Conservation (phyloP, 1,140 invertebrate genomes). For the Drosophila mauritiana region DNA sequence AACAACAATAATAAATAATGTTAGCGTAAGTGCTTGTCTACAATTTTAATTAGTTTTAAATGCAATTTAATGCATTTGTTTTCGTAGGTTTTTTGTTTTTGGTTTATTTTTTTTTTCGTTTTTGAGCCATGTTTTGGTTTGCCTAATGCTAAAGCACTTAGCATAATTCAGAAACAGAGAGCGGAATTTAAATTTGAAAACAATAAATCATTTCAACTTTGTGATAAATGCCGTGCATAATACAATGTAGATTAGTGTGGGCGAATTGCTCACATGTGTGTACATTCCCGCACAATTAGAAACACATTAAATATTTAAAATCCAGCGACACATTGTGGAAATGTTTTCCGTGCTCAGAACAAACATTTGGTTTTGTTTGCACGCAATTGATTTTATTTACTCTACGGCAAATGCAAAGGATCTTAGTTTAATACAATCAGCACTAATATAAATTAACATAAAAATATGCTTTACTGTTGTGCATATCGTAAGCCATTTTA, state of each 20-base stretch:
- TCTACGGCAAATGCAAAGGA: background rate
- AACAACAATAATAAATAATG: conserved; percentile 41
- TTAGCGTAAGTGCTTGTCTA: conserved; percentile 74
- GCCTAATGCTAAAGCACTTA: conserved; percentile 49
- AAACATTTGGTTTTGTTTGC: conserved; percentile 30
- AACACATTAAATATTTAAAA: conserved; percentile 76
- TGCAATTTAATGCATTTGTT: conserved; percentile 68
- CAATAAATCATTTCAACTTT: conserved; percentile 65
- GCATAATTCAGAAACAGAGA: conserved; percentile 39
- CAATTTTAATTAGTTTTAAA: conserved; percentile 81
- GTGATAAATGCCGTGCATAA: conserved; percentile 59
- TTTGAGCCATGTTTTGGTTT: conserved; percentile 43
- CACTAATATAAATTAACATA: background rate
- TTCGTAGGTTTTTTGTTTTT: conserved; percentile 15
- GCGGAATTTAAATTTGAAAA: conserved; percentile 61
- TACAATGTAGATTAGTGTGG: conserved; percentile 26
- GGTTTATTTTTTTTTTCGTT: background rate
- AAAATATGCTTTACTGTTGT: background rate
- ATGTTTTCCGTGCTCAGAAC: conserved; percentile 35
- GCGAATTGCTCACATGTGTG: conserved; percentile 17
- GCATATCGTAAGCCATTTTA: background rate
- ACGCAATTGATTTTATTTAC: conserved; percentile 6
- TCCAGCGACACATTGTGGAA: conserved; percentile 29
- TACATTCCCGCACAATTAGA: conserved; percentile 69
- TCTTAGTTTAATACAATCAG: background rate